Evolutionary conservation across 1,140 invertebrate species (phyloP).

Genomic region (Pachypeltis micranthus): DNA sequence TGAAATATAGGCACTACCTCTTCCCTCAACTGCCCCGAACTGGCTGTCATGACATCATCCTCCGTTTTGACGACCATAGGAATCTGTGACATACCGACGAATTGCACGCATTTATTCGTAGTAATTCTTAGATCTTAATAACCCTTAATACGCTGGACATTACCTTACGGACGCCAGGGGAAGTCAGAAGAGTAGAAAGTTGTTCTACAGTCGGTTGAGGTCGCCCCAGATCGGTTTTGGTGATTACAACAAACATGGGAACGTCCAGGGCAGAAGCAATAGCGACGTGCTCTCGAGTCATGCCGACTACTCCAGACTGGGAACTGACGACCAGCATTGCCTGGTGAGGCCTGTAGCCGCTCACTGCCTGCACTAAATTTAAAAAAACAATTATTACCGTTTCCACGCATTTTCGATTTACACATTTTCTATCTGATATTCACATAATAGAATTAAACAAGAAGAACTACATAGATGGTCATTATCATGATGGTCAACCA

Average conservation of each 20-base stretch:
- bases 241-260: constrained; percentile 81
- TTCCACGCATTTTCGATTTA: too few relatives aligned
- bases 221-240: constrained; percentile 73
- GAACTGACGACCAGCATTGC: constrained; percentile 79
- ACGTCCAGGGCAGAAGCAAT: constrained; percentile 73
- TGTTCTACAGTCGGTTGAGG: constrained; percentile 42
- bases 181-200: constrained; percentile 48
- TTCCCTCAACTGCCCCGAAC: constrained; percentile 45
- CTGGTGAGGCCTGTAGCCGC: constrained; percentile 86
- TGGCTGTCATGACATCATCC: constrained; percentile 60
- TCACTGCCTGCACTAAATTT: constrained; percentile 24
- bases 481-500: too few relatives aligned
- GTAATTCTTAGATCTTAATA: background rate
- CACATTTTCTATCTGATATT: too few relatives aligned
- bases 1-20: constrained; percentile 77
- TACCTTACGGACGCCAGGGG: constrained; percentile 15
- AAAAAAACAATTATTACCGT: too few relatives aligned
- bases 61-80: constrained; percentile 53
- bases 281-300: constrained; percentile 71
- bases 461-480: too few relatives aligned
- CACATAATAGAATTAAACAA: too few relatives aligned
- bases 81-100: constrained; percentile 31
- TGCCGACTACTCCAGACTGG: constrained; percentile 50
- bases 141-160: too few relatives aligned
- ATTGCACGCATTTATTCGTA: background rate